Evolutionary conservation across 2,797 vertebrate species (phyloP), one percentile per base, ranked within the genome.

Genomic region (Euphonia xanthogaster): DNA sequence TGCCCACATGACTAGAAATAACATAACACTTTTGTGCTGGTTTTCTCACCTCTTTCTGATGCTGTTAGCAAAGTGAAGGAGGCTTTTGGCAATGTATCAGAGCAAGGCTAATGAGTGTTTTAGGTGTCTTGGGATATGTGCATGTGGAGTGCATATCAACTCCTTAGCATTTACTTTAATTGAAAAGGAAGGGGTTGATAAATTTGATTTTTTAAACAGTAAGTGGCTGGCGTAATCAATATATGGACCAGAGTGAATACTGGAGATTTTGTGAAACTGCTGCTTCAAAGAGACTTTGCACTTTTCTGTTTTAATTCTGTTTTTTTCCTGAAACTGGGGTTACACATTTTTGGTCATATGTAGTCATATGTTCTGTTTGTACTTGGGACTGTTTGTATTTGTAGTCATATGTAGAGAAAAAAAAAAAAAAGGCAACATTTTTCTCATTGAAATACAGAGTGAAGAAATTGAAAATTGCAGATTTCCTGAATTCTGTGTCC

Each of bases 121-220:
- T 88, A 31, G 16, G 10, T 88, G 31, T 62, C 61, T 66, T 83
- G 84, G 28, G 50, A 33, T 37, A 10, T 4, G 16, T 53, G 39
- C 0, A 0, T 11, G 4, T 53, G 39, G 37, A 63, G 9, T 60
- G 24, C 2, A 0, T 37, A 51, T 60, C 28, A 53, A 12, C 57
- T 74, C 27, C 37, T 27, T 60, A 39, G 48, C 37, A 24, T 62
- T 83, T 67, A 28, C 37, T 73, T 57, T 16, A 37, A 8, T 27
- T 63, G 58, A 60, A 77, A 87, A 73, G 37, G 19, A 81, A 75
- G 25, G 18, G 55, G 33, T 57, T 55, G 37, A 48, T 73, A 67
- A 76, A 67, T 80, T 63, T 71, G 33, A 11, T 53, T 71, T 88
- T 80, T 83, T 45, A 84, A 91, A 28, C 27, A 30, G 3, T 77